Evolutionary conservation across 1,140 invertebrate species (phyloP).

Genomic region (Neodiprion fabricii): DNA sequence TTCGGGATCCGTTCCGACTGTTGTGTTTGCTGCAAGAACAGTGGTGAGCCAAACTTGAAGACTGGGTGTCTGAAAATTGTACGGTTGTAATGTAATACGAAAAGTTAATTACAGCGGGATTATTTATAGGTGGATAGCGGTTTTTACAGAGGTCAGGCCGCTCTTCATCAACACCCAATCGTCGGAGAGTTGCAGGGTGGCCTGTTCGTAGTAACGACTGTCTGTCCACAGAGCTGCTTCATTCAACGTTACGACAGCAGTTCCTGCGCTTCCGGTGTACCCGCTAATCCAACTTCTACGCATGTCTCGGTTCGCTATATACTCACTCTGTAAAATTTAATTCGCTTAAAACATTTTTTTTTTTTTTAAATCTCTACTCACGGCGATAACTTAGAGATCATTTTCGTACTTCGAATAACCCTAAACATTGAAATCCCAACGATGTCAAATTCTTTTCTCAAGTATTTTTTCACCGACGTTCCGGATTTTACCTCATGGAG

Average conservation of each 20-base stretch:
- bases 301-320: slow-evolving; percentile 67
- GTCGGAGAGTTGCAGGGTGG: slow-evolving; percentile 58
- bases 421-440: slow-evolving; percentile 10
- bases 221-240: slow-evolving; percentile 74
- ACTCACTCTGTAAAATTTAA: slow-evolving; percentile 65
- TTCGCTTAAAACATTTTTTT: neutral
- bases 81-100: neutral
- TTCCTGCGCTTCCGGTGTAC: slow-evolving; percentile 70
- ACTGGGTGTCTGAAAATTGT: slow-evolving; percentile 39
- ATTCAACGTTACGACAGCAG: slow-evolving; percentile 67
- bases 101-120: no score
- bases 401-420: neutral
- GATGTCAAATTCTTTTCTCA: neutral
- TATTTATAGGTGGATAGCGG: neutral
- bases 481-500: no score
- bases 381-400: neutral
- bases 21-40: slow-evolving; percentile 59
- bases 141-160: slow-evolving; percentile 46
- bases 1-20: slow-evolving; percentile 67
- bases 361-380: neutral
- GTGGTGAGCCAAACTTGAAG: slow-evolving; percentile 63
- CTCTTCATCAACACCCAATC: slow-evolving; percentile 68
- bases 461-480: no score
- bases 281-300: slow-evolving; percentile 68
- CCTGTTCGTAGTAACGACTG: slow-evolving; percentile 71